Evolutionary conservation across 2,888 invertebrate genomes (phyloP).

Genomic region (Drosophila paranaensis): DNA sequence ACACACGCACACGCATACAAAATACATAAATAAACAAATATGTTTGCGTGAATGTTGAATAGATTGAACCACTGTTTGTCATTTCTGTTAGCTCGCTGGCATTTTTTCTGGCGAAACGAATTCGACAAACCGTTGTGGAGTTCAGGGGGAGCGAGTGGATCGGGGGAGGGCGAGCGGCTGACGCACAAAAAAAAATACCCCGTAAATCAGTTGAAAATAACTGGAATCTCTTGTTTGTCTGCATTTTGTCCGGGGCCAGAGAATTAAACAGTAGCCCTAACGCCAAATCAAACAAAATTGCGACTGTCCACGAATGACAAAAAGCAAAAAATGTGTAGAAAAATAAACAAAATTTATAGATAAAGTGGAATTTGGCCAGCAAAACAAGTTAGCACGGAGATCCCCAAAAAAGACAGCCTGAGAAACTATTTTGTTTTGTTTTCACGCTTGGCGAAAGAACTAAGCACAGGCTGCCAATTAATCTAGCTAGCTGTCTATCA

Average conservation of each 20-base stretch:
- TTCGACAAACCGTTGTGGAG: slow-evolving; percentile 20
- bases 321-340: slow-evolving; percentile 5
- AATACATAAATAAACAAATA: slow-evolving; percentile 27
- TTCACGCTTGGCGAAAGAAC: slow-evolving; percentile 2
- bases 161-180: slow-evolving; percentile 33
- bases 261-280: slow-evolving; percentile 75
- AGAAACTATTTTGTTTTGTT: slow-evolving; percentile 10
- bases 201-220: slow-evolving; percentile 76
- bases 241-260: slow-evolving; percentile 23
- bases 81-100: slow-evolving; percentile 56
- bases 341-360: slow-evolving; percentile 9
- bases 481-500: slow-evolving; percentile 5
- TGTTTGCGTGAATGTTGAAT: slow-evolving; percentile 34
- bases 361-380: slow-evolving; percentile 12
- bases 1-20: neutral
- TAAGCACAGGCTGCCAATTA: neutral
- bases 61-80: slow-evolving; percentile 54
- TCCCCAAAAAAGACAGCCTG: slow-evolving; percentile 24
- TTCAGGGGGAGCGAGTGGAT: neutral
- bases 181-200: slow-evolving; percentile 77
- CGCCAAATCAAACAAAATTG: slow-evolving; percentile 56
- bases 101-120: slow-evolving; percentile 62
- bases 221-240: slow-evolving; percentile 68
- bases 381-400: slow-evolving; percentile 30
- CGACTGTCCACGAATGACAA: slow-evolving; percentile 16